Evolutionary conservation across 1,140 invertebrate genomes (phyloP).

Genomic region (Tetramorium simillimum): DNA sequence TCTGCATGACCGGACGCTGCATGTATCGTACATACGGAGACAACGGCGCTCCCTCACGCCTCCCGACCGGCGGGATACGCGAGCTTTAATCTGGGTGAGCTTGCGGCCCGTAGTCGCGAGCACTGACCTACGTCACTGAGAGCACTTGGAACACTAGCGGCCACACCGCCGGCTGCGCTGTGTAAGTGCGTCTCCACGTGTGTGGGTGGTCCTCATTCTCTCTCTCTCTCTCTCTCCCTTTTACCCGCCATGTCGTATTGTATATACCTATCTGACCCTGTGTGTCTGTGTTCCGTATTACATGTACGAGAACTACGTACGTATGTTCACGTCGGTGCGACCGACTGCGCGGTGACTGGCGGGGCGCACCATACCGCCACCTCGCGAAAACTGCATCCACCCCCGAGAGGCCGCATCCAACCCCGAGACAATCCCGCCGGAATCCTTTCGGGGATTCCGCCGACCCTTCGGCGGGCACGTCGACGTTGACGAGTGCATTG

Average conservation of each 20-base stretch:
- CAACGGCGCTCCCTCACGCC: neutral
- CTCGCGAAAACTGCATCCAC: conserved; percentile 79
- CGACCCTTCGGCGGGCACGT: neutral
- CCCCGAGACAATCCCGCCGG: conserved; percentile 63
- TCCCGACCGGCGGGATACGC: neutral
- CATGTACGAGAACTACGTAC: neutral
- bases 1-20: conserved; percentile 43
- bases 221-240: neutral
- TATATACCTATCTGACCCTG: neutral
- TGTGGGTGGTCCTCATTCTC: conserved; percentile 53
- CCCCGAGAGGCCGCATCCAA: conserved; percentile 45
- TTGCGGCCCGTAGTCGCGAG: conserved; percentile 69
- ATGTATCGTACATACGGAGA: neutral
- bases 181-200: conserved; percentile 14
- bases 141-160: conserved; percentile 71
- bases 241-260: neutral
- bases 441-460: conserved; percentile 29
- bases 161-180: conserved; percentile 37
- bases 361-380: conserved; percentile 79
- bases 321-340: conserved; percentile 54
- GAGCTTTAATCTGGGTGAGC: conserved; percentile 52
- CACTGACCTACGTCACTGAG: conserved; percentile 78
- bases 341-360: conserved; percentile 61
- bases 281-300: conserved; percentile 2
- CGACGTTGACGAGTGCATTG: conserved; percentile 39